Evolutionary conservation across 1,140 invertebrate species (phyloP).

Genomic region (Cyphomyrmex costatus): DNA sequence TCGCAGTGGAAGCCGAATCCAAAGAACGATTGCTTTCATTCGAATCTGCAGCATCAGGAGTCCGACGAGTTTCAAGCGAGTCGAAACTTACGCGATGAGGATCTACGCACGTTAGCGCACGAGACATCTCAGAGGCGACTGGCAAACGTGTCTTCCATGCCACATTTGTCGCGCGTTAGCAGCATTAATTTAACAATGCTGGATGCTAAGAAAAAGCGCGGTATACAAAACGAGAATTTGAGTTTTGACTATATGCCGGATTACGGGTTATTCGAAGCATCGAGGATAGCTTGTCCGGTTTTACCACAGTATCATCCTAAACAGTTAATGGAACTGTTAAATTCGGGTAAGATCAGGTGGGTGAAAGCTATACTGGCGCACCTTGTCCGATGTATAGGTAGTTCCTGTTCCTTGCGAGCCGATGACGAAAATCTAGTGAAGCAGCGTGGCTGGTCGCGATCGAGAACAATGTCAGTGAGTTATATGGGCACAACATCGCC

Average conservation of each 20-base stretch:
- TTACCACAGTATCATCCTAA: constrained; percentile 99
- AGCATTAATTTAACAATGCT: constrained; percentile 94
- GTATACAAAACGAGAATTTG: constrained; percentile 88
- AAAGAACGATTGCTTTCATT: constrained; percentile 85
- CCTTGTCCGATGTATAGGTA: constrained; percentile 94
- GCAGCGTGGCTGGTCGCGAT: constrained; percentile 91
- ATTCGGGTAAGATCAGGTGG: constrained; percentile 98
- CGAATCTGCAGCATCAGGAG: constrained; percentile 85
- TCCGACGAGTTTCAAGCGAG: constrained; percentile 91
- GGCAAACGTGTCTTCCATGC: constrained; percentile 92
- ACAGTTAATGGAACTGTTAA: constrained; percentile 99
- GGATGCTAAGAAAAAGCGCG: constrained; percentile 90
- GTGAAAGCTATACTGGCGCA: constrained; percentile 99
- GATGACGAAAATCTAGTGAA: constrained; percentile 89
- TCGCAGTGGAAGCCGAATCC: constrained; percentile 97
- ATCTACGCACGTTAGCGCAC: constrained; percentile 91
- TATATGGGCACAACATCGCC: constrained; percentile 90
- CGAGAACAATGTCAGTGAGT: constrained; percentile 95
- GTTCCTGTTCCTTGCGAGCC: constrained; percentile 87
- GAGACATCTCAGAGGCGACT: constrained; percentile 90
- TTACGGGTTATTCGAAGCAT: constrained; percentile 98
- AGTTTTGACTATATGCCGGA: constrained; percentile 94
- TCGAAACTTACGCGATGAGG: constrained; percentile 93
- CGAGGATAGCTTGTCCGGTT: constrained; percentile 98
- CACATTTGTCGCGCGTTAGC: constrained; percentile 93